phyloP scores from a whole-genome alignment of 2,888 invertebrate species.

The Agrotis segetum region DNA sequence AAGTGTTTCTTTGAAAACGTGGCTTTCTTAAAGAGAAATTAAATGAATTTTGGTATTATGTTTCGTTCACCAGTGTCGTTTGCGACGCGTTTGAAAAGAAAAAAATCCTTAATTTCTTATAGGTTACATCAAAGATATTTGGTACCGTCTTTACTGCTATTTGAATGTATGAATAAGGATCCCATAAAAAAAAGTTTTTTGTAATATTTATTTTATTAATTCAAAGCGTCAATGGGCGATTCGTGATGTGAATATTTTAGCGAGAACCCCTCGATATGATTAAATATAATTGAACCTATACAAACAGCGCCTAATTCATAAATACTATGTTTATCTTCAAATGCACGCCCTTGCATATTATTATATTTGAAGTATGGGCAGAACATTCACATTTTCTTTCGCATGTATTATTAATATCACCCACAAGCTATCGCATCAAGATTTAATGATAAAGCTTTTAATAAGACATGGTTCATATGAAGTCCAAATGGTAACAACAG shows the following conservation, averaged over 20 bases:
- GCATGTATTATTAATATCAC: constrained; percentile 21
- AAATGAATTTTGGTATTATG: constrained; percentile 56
- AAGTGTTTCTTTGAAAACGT: constrained; percentile 73
- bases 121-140: constrained; percentile 43
- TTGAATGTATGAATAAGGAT: constrained; percentile 34
- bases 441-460: not conserved
- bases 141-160: constrained; percentile 31
- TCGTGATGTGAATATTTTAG: constrained; percentile 78
- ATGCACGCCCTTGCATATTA: constrained; percentile 48
- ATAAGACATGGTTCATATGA: not conserved
- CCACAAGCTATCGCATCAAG: not conserved
- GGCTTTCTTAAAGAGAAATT: constrained; percentile 61
- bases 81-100: constrained; percentile 48
- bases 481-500: not conserved
- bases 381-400: constrained; percentile 44
- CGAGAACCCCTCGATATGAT: constrained; percentile 63
- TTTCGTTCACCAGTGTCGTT: constrained; percentile 43
- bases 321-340: constrained; percentile 60
- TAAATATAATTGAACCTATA: constrained; percentile 71
- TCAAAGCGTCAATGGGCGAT: constrained; percentile 60
- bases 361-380: constrained; percentile 24
- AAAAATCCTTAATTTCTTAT: constrained; percentile 34
- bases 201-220: constrained; percentile 56
- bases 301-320: constrained; percentile 69
- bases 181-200: constrained; percentile 34